Base-by-base conservation (phyloP, 2,888 invertebrate species). In the Eucera pruinosa region DNA sequence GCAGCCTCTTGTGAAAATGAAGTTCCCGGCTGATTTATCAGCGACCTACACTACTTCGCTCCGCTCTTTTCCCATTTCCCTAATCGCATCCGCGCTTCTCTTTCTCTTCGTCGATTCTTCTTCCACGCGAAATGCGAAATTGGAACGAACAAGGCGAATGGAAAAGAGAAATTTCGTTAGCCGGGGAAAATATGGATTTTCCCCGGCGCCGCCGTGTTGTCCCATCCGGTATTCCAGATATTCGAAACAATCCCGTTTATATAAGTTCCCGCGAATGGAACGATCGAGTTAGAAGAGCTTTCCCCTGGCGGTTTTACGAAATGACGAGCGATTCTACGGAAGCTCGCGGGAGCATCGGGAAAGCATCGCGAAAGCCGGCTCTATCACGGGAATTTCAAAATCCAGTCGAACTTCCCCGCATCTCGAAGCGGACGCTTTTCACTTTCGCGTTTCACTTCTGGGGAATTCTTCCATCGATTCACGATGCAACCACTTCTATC, bases 311-410 rank as follows among this genome's bases (percentile, higher is more conserved):
- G 36, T 48, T 45, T n/a, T 30, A 45, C 54, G 52, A 55, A 72
- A 54, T 65, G 58, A 58, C 65, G 47, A 50, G 25, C 60, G 36
- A 43, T 72, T 66, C 39, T 11, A n/a, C 4, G 27, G 43, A 61
- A 55, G 41, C 73, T 20, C 52, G 36, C 7, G 55, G 43, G 73
- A 58, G 13, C 3, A 11, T 41, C 65, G 25, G n/a, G 52, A 65
- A 39, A 54, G n/a, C n/a, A n/a, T 20, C 52, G 36, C 7, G 55
- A 36, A 68, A 58, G 50, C 11, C 57, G 33, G 48, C 25, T 0
- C 20, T 58, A 36, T 43, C 58, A 23, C 20, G 43, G 50, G 57
- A 58, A 20, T 54, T 7, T 13, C 55, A 58, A 66, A 66, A 43
- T 13, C 41, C 6, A 18, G 41, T 27, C 41, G 27, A 58, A 58